Base-by-base conservation (phyloP, 2,888 invertebrate genomes). In the Fissipunctia ypsillon region DNA sequence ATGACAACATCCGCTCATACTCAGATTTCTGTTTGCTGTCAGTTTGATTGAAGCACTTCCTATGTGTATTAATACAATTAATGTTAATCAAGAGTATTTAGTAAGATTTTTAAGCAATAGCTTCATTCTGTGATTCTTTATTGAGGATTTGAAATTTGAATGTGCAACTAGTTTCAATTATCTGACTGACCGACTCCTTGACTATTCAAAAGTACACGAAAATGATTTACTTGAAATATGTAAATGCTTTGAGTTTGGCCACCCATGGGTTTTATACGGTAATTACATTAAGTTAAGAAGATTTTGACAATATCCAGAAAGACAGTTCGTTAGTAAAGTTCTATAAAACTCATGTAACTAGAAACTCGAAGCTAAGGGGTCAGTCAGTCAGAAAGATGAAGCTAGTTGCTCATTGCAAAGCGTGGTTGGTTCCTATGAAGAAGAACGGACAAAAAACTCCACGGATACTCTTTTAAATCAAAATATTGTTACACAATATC, bases 1-100 rank as follows among this genome's bases (percentile, higher is more conserved):
- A 90, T 90, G 90, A 89, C 92, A 90, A 91, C 92, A 91, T 94
- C 94, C 95, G 92, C 84, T 88, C 56, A 70, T 67, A 64, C 78
- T 72, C 81, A 73, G 87, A 85, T 88, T 91, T 84, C 75, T 76
- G 65, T 81, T 70, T 54, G 43, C 52, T 68, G 67, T 61, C 64
- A 50, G 16, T 56, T 41, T 80, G 50, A 81, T 81, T 80, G 61
- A 69, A 70, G 73, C 31, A 70, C 65, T 71, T 83, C 69, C 74
- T 61, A 56, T 61, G 56, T 67, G 69, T 56, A 69, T 57, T 60
- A 9, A 52, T 73, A 45, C 16, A 63, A 78, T 67, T 28, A 71
- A 56, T 45, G 28, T 48, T 41, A 60, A 77, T 78, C 19, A 70
- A 76, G 19, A 38, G 10, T 9, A n/a, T 54, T 35, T 25, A 0